Conservation (phyloP, 1,140 invertebrate species). For the Diuraphis noxia region DNA sequence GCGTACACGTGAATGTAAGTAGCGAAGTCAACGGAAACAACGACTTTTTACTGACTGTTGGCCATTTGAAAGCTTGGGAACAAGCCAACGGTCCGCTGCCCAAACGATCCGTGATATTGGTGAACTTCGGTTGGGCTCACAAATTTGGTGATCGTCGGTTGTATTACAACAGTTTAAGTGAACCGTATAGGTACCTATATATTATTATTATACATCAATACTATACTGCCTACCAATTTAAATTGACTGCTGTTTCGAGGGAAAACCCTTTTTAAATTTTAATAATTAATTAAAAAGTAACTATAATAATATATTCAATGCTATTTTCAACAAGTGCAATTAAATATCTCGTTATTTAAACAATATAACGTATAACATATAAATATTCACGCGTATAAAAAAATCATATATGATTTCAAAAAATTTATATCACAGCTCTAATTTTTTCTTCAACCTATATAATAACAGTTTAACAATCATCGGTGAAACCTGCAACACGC, state of each 20-base stretch:
- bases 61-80: conserved; percentile 60
- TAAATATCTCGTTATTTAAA: too few species aligned
- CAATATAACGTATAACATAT: too few species aligned
- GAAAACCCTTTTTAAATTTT: neutral
- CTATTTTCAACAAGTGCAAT: too few species aligned
- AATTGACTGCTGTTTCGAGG: neutral
- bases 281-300: too few species aligned
- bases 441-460: too few species aligned
- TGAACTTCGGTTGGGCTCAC: conserved; percentile 58
- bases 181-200: neutral
- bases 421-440: too few species aligned
- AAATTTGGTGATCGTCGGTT: conserved; percentile 53
- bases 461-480: too few species aligned
- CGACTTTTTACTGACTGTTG: conserved; percentile 57
- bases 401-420: too few species aligned
- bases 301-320: too few species aligned
- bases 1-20: conserved; percentile 65
- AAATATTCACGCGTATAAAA: too few species aligned
- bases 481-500: too few species aligned
- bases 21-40: conserved; percentile 59
- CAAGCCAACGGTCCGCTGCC: conserved; percentile 61
- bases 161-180: conserved; percentile 22
- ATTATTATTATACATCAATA: too few species aligned
- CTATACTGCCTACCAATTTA: neutral
- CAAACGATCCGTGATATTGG: conserved; percentile 59